These are phyloP conservation scores for Lomographa bimaculata DNA, from an alignment of 2,888 invertebrate species.

Conservation along the genomic window DNA sequence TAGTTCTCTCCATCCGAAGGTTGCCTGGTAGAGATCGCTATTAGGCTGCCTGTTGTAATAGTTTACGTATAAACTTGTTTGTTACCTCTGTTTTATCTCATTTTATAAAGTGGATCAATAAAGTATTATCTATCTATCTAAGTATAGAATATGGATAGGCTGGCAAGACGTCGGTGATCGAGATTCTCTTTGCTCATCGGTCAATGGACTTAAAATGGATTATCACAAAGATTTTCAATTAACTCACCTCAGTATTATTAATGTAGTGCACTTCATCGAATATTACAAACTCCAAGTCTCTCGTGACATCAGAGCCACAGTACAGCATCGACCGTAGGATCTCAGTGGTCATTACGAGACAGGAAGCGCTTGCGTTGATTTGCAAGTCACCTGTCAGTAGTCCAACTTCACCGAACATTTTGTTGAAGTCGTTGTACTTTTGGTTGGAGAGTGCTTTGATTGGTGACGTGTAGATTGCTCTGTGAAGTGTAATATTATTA, in stretches of 20 bases:
- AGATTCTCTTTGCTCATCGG: too few species aligned
- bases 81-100: too few species aligned
- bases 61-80: too few species aligned
- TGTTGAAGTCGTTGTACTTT: slow-evolving; percentile 98
- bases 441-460: slow-evolving; percentile 99
- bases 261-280: slow-evolving; percentile 99
- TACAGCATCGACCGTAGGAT: slow-evolving; percentile 98
- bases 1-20: too few species aligned
- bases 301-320: slow-evolving; percentile 95
- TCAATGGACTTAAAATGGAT: too few species aligned
- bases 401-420: slow-evolving; percentile 95
- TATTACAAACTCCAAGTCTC: slow-evolving; percentile 99
- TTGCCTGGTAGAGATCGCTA: too few species aligned
- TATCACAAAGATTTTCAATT: too few species aligned
- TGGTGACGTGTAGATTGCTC: slow-evolving; percentile 98
- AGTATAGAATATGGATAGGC: too few species aligned
- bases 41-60: too few species aligned
- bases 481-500: slow-evolving; percentile 40
- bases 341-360: slow-evolving; percentile 99
- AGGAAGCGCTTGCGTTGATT: slow-evolving; percentile 95
- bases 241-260: slow-evolving; percentile 95
- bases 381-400: slow-evolving; percentile 98
- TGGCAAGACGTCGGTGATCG: too few species aligned
- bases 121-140: too few species aligned
- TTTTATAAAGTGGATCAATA: too few species aligned